Percentiles rank a stretch among this genome's conserved stretches.
These are phyloP conservation scores for Protobothrops flavoviridis DNA, from an alignment of 2,113 vertebrate species.

Conservation along the genomic window DNA sequence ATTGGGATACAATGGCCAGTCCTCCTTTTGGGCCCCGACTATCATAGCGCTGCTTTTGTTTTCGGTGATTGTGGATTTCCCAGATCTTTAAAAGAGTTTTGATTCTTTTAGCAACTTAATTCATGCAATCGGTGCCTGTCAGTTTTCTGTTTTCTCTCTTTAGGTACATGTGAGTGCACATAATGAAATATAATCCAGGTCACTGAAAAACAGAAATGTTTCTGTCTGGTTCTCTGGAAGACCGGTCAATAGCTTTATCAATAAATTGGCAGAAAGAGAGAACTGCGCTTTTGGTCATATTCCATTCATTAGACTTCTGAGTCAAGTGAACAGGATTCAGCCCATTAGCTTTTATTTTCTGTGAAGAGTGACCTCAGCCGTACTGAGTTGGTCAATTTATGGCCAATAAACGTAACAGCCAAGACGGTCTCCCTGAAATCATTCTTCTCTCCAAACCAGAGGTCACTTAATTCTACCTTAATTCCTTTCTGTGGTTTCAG, in stretches of 20 bases:
- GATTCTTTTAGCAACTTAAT: not conserved
- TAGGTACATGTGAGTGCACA: not conserved
- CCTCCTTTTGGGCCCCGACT: not conserved
- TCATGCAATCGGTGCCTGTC: not conserved
- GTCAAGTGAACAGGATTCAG: constrained; percentile 28
- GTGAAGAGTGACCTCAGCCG: constrained; percentile 41
- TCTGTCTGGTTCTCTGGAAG: not conserved
- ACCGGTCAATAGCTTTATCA: not conserved
- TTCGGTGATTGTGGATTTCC: not conserved
- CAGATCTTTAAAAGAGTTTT: rapidly evolving
- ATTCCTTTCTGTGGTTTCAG: constrained; percentile 66
- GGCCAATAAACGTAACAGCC: constrained; percentile 60
- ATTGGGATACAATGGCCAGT: not conserved
- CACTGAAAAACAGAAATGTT: not conserved
- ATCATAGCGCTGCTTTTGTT: not conserved
- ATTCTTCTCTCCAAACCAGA: constrained; percentile 65
- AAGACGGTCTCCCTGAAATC: constrained; percentile 56
- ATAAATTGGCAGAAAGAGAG: rapidly evolving
- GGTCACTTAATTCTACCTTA: constrained; percentile 63
- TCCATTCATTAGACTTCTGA: not conserved
- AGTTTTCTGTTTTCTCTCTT: not conserved
- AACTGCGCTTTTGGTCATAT: not conserved
- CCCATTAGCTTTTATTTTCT: constrained; percentile 16
- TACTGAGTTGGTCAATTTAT: constrained; percentile 41
- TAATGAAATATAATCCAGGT: not conserved